Evolutionary conservation across 2,797 vertebrate species (phyloP), one percentile per base, ranked within the genome.

Genomic region (Pachyuromys duprasi): DNA sequence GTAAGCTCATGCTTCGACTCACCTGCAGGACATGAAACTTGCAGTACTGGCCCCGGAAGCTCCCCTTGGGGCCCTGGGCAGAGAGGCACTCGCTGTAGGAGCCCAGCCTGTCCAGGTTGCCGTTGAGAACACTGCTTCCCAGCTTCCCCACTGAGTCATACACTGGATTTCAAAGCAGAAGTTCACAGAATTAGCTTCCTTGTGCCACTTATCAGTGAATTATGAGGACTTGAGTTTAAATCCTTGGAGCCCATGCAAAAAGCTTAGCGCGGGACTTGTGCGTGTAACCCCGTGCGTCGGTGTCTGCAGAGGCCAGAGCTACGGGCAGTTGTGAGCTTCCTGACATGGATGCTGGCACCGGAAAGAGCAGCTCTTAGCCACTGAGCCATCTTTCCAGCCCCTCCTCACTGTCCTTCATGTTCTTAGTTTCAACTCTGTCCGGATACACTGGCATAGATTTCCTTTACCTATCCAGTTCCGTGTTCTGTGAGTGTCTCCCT

Each of bases 101-200:
- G 26, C 99, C 99, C 6, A 99, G 98, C 93, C 98, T 98, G 97
- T 99, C 99, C 88, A 98, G 49, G 2, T 99, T 99, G 11, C 99
- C 99, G 2, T 98, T 98, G 57, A 98, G 90, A 20, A 99, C 94
- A 24, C 98, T 98, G 96, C 99, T 99, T 8, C 99, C 99, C 86
- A 98, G 97, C 97, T 99, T 99, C 86, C 99, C 99, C 67, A 98
- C 98, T 0, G 99, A 98, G 97, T 99, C 99, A 67, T 99, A 99
- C 99, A 99, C 99, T 99, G 97, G 78, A 93, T 94, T 36, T 28
- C 86, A 97, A 93, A 57, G 86, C 79, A 97, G 67, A 93, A 69
- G 63, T 76, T 79, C 70, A 60, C 70, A 39, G 39, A 65, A 20
- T 97, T 55, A 94, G 39, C 15, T 28, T 81, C 60, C 28, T 39